A percentile compares a stretch with the other conserved stretches of the same genome.
Conservation (phyloP, 2,888 invertebrate genomes). For the Drosophila monieri region DNA sequence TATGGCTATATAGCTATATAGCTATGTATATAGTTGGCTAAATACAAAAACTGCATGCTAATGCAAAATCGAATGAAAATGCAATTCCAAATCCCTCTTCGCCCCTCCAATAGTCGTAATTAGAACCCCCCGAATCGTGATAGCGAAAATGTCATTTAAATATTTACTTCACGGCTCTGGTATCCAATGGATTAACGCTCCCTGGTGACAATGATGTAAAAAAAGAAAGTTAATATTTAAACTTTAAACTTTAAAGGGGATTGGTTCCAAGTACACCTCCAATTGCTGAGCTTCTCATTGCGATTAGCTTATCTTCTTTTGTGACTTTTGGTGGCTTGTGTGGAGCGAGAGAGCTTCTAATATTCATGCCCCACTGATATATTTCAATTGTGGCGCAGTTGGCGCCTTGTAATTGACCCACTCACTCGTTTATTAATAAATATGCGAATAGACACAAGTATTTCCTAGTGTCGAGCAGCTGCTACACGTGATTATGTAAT, state of each 20-base stretch:
- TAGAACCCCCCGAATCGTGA: conserved; percentile 47
- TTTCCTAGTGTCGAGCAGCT: conserved; percentile 7
- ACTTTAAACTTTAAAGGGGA: conserved; percentile 10
- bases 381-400: conserved; percentile 43
- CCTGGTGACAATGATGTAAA: conserved; percentile 1
- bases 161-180: conserved; percentile 25
- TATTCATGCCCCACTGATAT: background rate
- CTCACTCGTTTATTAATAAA: conserved; percentile 37
- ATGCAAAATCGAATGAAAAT: conserved; percentile 24
- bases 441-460: conserved; percentile 18
- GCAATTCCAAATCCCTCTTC: conserved; percentile 29
- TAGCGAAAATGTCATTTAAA: conserved; percentile 59
- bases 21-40: conserved; percentile 1
- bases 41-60: conserved; percentile 37
- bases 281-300: conserved; percentile 23
- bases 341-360: no score
- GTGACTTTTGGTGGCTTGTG: conserved; percentile 3
- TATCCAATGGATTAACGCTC: conserved; percentile 14
- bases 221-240: conserved; percentile 5
- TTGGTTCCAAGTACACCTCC: background rate
- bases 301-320: conserved; percentile 34
- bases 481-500: conserved; percentile 39
- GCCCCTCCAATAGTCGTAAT: conserved; percentile 36
- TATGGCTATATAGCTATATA: conserved; percentile 2
- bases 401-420: conserved; percentile 55